Evolutionary conservation across 2,797 vertebrate genomes (phyloP).

Genomic region (Mycteria americana): DNA sequence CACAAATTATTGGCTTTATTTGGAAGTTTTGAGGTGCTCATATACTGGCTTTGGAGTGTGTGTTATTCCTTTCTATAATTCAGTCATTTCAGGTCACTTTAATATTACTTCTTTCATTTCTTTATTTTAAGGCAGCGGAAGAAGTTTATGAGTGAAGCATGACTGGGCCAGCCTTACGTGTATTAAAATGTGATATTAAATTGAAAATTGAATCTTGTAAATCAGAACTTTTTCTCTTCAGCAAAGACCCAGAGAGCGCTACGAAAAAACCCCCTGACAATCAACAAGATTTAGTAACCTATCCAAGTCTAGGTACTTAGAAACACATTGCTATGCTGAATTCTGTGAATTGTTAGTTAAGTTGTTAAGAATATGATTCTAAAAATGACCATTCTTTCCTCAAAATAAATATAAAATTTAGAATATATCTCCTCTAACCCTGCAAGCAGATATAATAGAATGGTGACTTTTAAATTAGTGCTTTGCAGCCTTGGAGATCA

Average conservation of each 20-base stretch:
- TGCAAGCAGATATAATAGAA: background rate
- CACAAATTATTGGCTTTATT: background rate
- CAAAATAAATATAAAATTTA: background rate
- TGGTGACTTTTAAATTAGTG: background rate
- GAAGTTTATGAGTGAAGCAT: background rate
- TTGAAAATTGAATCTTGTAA: background rate
- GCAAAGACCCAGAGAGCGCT: background rate
- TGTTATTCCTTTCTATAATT: background rate
- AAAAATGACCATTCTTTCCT: background rate
- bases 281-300: conserved; percentile 14
- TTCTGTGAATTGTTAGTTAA: background rate
- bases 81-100: background rate
- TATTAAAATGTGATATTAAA: background rate
- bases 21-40: background rate
- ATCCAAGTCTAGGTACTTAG: background rate
- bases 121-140: background rate
- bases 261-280: background rate
- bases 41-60: background rate
- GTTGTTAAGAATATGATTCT: background rate
- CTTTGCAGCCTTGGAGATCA: background rate
- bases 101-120: background rate
- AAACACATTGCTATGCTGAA: background rate
- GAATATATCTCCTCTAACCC: background rate
- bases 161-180: background rate
- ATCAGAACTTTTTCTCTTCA: background rate